Percentiles rank a stretch among this genome's conserved stretches.
Evolutionary conservation across 1,140 invertebrate species (phyloP).

Genomic region (Monomorium pharaonis): DNA sequence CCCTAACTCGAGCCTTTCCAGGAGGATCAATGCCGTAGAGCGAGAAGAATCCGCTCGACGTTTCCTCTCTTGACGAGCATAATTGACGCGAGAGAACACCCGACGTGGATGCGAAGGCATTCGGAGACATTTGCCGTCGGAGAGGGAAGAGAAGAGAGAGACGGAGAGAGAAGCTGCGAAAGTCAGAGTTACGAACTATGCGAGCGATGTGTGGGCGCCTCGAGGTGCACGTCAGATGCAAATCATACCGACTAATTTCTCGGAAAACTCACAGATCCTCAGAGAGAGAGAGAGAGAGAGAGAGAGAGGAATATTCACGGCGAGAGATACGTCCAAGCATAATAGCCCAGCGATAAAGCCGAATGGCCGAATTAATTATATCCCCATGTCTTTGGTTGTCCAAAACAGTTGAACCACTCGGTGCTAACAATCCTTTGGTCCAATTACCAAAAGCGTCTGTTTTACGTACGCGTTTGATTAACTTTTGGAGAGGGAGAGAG

Average conservation of each 20-base stretch:
- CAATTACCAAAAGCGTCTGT: slow-evolving; percentile 40
- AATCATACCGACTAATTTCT: slow-evolving; percentile 84
- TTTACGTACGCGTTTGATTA: slow-evolving; percentile 33
- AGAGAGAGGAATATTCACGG: slow-evolving; percentile 56
- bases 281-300: slow-evolving; percentile 56
- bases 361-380: slow-evolving; percentile 72
- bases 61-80: slow-evolving; percentile 58
- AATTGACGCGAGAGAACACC: slow-evolving; percentile 66
- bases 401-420: slow-evolving; percentile 52
- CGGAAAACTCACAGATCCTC: slow-evolving; percentile 81
- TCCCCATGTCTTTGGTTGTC: slow-evolving; percentile 50
- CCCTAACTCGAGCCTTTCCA: slow-evolving; percentile 17
- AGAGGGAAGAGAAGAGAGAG: slow-evolving; percentile 24
- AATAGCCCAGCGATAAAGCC: slow-evolving; percentile 65
- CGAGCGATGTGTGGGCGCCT: slow-evolving; percentile 81
- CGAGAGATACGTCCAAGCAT: slow-evolving; percentile 60
- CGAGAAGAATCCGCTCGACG: slow-evolving; percentile 53
- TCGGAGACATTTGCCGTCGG: slow-evolving; percentile 62
- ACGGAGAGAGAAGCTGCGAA: slow-evolving; percentile 45
- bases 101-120: slow-evolving; percentile 21
- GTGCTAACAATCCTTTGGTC: slow-evolving; percentile 38
- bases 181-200: slow-evolving; percentile 79
- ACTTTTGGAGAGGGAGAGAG: not conserved
- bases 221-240: slow-evolving; percentile 83
- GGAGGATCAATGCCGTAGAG: slow-evolving; percentile 40